Evolutionary conservation across 2,888 invertebrate genomes (phyloP).

Genomic region (Lagria hirta): DNA sequence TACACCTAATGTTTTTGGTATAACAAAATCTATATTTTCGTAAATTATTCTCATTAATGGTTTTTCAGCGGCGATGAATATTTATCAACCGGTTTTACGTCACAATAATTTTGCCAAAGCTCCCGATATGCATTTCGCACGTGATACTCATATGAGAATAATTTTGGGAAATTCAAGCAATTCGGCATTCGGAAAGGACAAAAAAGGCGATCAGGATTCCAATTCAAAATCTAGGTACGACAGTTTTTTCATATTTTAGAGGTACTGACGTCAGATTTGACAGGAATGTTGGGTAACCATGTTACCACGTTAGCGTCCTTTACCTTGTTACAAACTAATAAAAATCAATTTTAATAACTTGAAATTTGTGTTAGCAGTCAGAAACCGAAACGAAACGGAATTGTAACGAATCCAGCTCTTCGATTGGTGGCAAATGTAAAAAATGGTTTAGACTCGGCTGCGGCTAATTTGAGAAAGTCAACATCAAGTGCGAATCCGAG

Average conservation of each 20-base stretch:
- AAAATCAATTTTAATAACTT: neutral
- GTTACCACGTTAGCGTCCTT: no score
- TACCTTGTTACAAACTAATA: no score
- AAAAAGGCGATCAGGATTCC: constrained; percentile 37
- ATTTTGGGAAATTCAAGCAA: constrained; percentile 61
- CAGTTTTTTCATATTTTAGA: no score
- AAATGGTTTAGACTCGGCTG: constrained; percentile 69
- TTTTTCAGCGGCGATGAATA: constrained; percentile 47
- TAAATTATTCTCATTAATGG: constrained; percentile 1
- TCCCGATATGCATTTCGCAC: constrained; percentile 79
- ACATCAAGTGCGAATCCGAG: constrained; percentile 63
- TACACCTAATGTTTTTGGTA: constrained; percentile 51
- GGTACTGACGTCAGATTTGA: neutral
- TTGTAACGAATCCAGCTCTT: constrained; percentile 85
- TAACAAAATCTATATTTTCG: neutral
- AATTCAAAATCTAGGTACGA: constrained; percentile 43
- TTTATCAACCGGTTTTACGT: constrained; percentile 53
- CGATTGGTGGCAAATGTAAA: constrained; percentile 76
- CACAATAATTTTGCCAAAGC: constrained; percentile 54
- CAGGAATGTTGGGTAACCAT: no score
- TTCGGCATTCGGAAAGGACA: constrained; percentile 43
- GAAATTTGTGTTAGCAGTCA: constrained; percentile 39
- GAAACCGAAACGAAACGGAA: constrained; percentile 79
- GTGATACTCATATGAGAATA: constrained; percentile 91
- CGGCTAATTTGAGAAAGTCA: constrained; percentile 63